These are phyloP conservation scores for Leptoteleia sp. DNA, from an alignment of 1,140 invertebrate genomes.

Conservation along the genomic window DNA sequence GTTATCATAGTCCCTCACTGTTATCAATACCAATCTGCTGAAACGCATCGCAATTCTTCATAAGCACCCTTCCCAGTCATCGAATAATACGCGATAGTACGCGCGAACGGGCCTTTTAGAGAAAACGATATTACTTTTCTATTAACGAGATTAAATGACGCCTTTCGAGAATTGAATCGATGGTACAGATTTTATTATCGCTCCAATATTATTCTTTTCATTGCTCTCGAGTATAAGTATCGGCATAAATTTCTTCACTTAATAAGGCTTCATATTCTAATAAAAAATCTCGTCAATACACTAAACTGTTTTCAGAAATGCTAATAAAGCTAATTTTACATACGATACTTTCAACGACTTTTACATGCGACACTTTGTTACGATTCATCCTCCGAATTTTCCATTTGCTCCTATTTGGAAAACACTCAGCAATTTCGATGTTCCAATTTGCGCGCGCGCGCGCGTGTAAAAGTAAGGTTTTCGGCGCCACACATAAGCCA, in stretches of 20 bases:
- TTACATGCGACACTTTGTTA: too few species aligned
- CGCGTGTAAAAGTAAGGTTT: slow-evolving; percentile 34
- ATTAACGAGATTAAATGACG: slow-evolving; percentile 70
- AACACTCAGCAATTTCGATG: too few species aligned
- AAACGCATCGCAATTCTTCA: slow-evolving; percentile 71
- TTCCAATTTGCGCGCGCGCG: slow-evolving; percentile 2
- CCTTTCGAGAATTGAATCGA: slow-evolving; percentile 37
- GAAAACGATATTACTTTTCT: slow-evolving; percentile 69
- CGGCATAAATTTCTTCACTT: slow-evolving; percentile 27
- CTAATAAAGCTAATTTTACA: too few species aligned
- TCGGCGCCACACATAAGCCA: slow-evolving; percentile 50
- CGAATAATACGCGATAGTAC: slow-evolving; percentile 65
- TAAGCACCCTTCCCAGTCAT: slow-evolving; percentile 66
- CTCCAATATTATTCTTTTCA: slow-evolving; percentile 39
- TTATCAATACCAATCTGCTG: slow-evolving; percentile 72
- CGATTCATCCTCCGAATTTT: too few species aligned
- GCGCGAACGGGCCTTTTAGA: slow-evolving; percentile 36
- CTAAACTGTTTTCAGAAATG: too few species aligned
- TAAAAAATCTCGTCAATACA: too few species aligned
- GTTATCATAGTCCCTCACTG: slow-evolving; percentile 60
- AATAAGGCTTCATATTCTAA: slow-evolving; percentile 20
- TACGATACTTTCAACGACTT: too few species aligned
- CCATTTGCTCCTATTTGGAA: too few species aligned
- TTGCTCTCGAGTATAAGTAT: slow-evolving; percentile 22
- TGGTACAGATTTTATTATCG: slow-evolving; percentile 47